Evolutionary conservation across 2,797 vertebrate species (phyloP).

Genomic region (Lemur catta): DNA sequence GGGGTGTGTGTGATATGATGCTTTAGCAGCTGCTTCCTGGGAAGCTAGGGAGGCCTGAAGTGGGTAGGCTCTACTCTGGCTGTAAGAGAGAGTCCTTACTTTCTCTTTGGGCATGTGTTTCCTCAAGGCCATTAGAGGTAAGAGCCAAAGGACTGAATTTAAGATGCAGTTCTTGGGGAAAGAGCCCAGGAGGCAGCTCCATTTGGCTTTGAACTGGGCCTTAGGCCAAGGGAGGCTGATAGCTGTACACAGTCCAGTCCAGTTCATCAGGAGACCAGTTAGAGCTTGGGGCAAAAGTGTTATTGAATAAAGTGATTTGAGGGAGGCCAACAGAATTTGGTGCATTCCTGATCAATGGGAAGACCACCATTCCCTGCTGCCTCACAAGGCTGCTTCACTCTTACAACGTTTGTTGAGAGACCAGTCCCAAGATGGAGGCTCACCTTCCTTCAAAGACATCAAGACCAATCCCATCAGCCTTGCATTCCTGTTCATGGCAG

Average conservation of each 20-base stretch:
- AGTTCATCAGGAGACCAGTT: neutral
- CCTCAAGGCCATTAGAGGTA: neutral
- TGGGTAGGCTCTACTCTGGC: neutral
- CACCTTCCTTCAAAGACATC: neutral
- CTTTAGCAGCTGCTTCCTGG: neutral
- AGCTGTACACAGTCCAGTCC: neutral
- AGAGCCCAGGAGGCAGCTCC: neutral
- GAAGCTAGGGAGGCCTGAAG: neutral
- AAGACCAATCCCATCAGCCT: neutral
- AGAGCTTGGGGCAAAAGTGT: neutral
- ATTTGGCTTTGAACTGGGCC: neutral
- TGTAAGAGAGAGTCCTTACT: neutral
- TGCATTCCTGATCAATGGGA: neutral
- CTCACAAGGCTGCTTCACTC: neutral
- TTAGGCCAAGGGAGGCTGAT: neutral
- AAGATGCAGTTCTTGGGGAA: neutral
- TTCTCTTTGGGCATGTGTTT: neutral
- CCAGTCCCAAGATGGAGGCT: neutral
- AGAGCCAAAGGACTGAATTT: neutral
- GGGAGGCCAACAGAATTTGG: neutral
- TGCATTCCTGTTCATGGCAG: neutral
- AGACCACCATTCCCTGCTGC: neutral
- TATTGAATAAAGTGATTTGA: neutral
- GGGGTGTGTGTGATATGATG: neutral
- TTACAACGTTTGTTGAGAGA: neutral